Percentiles rank a stretch among this genome's conserved stretches.
phyloP scores from a whole-genome alignment of 2,888 invertebrate genomes.

The Ectropis crepuscularia region DNA sequence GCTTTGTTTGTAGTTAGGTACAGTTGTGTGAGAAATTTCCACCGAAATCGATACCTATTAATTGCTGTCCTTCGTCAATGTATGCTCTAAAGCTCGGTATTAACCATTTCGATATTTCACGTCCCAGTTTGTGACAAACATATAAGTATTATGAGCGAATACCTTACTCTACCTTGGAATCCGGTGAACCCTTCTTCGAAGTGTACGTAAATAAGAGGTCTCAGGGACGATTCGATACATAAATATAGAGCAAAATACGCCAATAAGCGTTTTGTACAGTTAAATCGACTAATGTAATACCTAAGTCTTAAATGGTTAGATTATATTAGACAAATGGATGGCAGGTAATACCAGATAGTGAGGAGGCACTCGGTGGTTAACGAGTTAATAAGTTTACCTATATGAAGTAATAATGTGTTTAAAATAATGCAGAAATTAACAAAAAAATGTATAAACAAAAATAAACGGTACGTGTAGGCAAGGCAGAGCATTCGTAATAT shows the following conservation, averaged over 20 bases:
- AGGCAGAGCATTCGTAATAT: too few relatives aligned
- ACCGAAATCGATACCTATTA: too few relatives aligned
- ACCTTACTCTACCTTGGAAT: slow-evolving; percentile 6
- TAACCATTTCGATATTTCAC: not conserved
- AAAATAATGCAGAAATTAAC: too few relatives aligned
- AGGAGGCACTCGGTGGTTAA: slow-evolving; percentile 60
- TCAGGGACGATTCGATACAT: slow-evolving; percentile 51
- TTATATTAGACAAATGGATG: slow-evolving; percentile 70
- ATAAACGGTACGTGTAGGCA: too few relatives aligned
- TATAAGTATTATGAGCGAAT: slow-evolving; percentile 31
- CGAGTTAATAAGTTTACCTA: not conserved
- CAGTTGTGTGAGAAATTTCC: too few relatives aligned
- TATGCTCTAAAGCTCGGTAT: not conserved
- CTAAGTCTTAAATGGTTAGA: slow-evolving; percentile 69
- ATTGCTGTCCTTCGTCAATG: too few relatives aligned
- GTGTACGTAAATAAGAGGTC: slow-evolving; percentile 79
- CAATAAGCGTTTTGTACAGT: slow-evolving; percentile 82
- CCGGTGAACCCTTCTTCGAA: slow-evolving; percentile 70
- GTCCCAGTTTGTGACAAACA: not conserved
- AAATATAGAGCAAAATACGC: slow-evolving; percentile 77
- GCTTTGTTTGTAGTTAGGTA: too few relatives aligned
- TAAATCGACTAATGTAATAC: slow-evolving; percentile 66
- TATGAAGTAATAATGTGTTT: too few relatives aligned
- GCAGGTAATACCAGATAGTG: slow-evolving; percentile 49
- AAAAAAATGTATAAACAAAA: too few relatives aligned